phyloP scores from a whole-genome alignment of 2,888 invertebrate genomes.

The Emmelina monodactyla region DNA sequence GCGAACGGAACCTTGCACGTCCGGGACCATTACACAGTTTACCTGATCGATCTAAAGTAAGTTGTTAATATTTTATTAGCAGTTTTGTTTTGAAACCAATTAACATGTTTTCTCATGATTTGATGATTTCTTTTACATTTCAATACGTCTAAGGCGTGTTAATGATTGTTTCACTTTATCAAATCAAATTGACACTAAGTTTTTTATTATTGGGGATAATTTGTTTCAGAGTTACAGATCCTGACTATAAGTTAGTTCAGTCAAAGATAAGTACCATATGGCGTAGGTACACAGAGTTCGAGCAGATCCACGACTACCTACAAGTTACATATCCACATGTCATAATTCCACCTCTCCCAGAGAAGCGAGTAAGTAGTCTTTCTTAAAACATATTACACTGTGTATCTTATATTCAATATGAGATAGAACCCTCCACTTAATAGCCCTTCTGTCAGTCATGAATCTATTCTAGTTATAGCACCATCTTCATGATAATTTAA shows the following conservation, averaged over 20 bases:
- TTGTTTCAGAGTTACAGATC: slow-evolving; percentile 68
- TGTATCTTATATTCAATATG: too few relatives aligned
- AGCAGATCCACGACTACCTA: slow-evolving; percentile 78
- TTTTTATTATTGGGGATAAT: not conserved
- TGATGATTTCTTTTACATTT: too few relatives aligned
- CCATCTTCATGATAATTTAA: too few relatives aligned
- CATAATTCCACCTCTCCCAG: slow-evolving; percentile 82
- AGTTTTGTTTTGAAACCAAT: too few relatives aligned
- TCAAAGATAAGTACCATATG: slow-evolving; percentile 73
- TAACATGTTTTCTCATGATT: slow-evolving; percentile 17
- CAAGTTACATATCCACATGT: slow-evolving; percentile 81
- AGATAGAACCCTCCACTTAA: too few relatives aligned
- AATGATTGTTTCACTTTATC: too few relatives aligned
- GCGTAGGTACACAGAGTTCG: slow-evolving; percentile 86
- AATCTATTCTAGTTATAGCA: too few relatives aligned
- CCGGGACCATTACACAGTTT: slow-evolving; percentile 79
- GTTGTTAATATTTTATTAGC: too few relatives aligned
- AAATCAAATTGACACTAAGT: too few relatives aligned
- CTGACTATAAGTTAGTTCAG: slow-evolving; percentile 67
- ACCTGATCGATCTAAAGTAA: slow-evolving; percentile 81
- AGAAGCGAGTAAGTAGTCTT: slow-evolving; percentile 70
- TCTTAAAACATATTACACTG: not conserved
- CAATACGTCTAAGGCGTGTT: too few relatives aligned
- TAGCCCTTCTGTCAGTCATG: too few relatives aligned
- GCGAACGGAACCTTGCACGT: slow-evolving; percentile 78